Evolutionary conservation across 2,888 invertebrate species (phyloP).

Genomic region (Hedya salicella): DNA sequence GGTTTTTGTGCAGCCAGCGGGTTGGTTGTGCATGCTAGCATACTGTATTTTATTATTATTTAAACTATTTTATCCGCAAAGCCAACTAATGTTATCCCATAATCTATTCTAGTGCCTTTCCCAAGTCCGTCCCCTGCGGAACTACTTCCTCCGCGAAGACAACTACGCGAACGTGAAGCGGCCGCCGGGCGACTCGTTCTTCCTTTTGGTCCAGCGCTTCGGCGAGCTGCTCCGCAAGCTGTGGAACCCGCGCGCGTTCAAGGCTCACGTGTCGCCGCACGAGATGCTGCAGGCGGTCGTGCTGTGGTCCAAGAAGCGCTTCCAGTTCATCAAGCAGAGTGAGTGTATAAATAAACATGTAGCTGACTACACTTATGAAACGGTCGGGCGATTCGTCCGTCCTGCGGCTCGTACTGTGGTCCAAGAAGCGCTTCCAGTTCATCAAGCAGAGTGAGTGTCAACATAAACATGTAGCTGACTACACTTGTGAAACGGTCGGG

Average conservation of each 20-base stretch:
- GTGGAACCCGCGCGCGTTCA: constrained; percentile 99
- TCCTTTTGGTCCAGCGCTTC: constrained; percentile 95
- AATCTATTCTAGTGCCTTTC: constrained; percentile 95
- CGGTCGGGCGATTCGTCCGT: constrained; percentile 97
- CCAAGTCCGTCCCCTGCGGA: constrained; percentile 96
- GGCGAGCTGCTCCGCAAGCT: constrained; percentile 98
- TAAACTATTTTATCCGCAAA: no score
- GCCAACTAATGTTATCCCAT: no score
- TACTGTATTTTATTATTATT: no score
- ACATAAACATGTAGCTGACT: no score
- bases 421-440: constrained; percentile 98
- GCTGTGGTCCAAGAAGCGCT: constrained; percentile 97
- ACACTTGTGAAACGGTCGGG: constrained; percentile 97
- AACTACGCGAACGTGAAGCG: constrained; percentile 95
- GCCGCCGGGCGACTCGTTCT: constrained; percentile 97
- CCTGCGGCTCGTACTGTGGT: constrained; percentile 98
- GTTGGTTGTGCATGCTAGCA: no score
- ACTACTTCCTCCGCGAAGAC: constrained; percentile 97
- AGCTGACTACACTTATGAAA: constrained; percentile 85
- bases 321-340: constrained; percentile 99
- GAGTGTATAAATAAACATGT: constrained; percentile 49
- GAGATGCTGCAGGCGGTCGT: constrained; percentile 99
- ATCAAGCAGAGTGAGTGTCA: constrained; percentile 94
- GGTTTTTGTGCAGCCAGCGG: no score
- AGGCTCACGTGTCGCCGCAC: constrained; percentile 99